Conservation (phyloP, 1,140 invertebrate genomes). For the Heterodera carotae region DNA sequence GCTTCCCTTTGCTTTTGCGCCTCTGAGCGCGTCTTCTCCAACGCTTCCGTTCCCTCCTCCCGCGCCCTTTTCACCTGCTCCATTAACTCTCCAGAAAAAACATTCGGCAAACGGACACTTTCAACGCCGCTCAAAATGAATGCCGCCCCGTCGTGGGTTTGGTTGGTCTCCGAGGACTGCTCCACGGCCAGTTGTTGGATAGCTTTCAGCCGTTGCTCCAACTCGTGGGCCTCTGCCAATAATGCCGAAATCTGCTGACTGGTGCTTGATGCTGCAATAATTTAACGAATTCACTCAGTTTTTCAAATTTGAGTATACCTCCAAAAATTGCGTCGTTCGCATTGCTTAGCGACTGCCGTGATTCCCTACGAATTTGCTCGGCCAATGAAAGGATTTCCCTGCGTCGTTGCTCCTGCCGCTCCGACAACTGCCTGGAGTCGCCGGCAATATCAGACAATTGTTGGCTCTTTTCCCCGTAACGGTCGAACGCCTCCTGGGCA, state of each 20-base stretch:
- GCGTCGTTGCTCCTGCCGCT: constrained; percentile 49
- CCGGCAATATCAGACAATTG: constrained; percentile 55
- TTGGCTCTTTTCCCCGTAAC: constrained; percentile 62
- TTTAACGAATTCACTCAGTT: background rate
- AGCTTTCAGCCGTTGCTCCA: constrained; percentile 53
- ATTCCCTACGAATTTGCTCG: constrained; percentile 50
- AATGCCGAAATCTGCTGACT: constrained; percentile 51
- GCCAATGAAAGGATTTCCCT: constrained; percentile 51
- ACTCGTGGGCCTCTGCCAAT: constrained; percentile 46
- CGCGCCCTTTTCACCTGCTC: constrained; percentile 49
- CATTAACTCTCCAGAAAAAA: constrained; percentile 50
- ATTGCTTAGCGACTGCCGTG: constrained; percentile 55
- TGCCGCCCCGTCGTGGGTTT: constrained; percentile 44
- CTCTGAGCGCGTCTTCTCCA: constrained; percentile 45
- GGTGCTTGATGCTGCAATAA: constrained; percentile 41
- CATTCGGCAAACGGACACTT: constrained; percentile 57
- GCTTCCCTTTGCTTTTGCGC: constrained; percentile 34
- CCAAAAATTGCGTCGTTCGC: constrained; percentile 65
- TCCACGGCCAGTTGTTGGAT: constrained; percentile 60
- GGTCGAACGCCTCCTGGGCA: constrained; percentile 55
- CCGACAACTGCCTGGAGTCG: constrained; percentile 46
- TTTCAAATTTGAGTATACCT: constrained; percentile 36
- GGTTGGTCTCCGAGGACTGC: constrained; percentile 49
- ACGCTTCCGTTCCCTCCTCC: constrained; percentile 48
- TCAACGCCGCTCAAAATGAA: constrained; percentile 54